A percentile compares a stretch with the other conserved stretches of the same genome.
phyloP scores from a whole-genome alignment of 2,888 invertebrate species.

The Micoletzkya japonica region DNA sequence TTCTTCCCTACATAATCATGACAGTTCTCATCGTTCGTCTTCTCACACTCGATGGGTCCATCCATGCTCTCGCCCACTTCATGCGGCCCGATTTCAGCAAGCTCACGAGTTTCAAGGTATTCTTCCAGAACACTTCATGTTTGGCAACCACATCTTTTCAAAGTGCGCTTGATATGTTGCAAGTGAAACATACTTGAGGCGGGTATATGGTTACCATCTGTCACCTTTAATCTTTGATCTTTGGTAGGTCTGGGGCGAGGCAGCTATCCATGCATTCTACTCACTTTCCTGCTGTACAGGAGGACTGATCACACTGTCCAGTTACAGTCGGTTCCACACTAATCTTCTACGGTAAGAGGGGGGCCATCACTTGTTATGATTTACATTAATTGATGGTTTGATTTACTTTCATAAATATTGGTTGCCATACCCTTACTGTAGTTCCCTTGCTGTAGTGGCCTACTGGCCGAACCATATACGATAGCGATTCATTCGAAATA shows the following conservation, averaged over 20 bases:
- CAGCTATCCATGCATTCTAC: constrained; percentile 85
- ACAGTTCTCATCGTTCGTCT: constrained; percentile 77
- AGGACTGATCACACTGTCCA: constrained; percentile 81
- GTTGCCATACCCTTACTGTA: background rate
- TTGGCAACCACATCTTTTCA: background rate
- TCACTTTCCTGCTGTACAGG: constrained; percentile 85
- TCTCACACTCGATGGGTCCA: constrained; percentile 79
- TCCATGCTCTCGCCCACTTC: constrained; percentile 79
- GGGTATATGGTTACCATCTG: background rate
- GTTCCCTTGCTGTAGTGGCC: background rate
- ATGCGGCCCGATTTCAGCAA: constrained; percentile 71
- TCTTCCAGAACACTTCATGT: background rate
- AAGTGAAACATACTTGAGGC: background rate
- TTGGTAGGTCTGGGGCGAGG: constrained; percentile 78
- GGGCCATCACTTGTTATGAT: background rate
- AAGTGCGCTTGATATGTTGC: background rate
- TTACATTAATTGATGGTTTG: background rate
- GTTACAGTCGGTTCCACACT: constrained; percentile 83
- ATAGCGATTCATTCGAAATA: background rate
- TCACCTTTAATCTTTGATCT: background rate
- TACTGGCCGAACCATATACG: background rate
- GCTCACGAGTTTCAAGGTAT: constrained; percentile 72
- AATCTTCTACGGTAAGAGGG: constrained; percentile 76
- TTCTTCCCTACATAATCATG: constrained; percentile 68
- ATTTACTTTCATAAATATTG: background rate